These are phyloP conservation scores for Australoheros facetus DNA, from an alignment of 2,797 vertebrate species.

Conservation along the genomic window DNA sequence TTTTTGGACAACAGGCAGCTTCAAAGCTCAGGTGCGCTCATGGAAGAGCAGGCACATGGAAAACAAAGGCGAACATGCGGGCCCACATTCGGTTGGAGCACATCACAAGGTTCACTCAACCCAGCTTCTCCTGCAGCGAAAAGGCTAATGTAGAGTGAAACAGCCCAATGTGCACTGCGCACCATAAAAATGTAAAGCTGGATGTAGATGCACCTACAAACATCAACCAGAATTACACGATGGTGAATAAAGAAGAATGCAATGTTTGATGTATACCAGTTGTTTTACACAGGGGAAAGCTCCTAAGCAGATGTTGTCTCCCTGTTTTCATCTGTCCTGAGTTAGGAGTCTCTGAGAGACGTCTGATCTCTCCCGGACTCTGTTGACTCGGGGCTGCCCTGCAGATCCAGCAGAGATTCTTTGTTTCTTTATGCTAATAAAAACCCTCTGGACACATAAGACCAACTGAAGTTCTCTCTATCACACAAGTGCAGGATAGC, in stretches of 20 bases:
- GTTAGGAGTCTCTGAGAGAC: slow-evolving; percentile 67
- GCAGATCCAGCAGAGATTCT: slow-evolving; percentile 54
- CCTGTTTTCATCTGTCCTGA: slow-evolving; percentile 74
- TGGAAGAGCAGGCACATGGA: slow-evolving; percentile 81
- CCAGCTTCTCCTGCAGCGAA: slow-evolving; percentile 59
- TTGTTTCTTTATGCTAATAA: slow-evolving; percentile 72
- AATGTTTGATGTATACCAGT: slow-evolving; percentile 25
- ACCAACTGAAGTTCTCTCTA: slow-evolving; percentile 13
- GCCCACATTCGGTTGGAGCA: slow-evolving; percentile 62
- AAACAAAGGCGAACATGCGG: slow-evolving; percentile 72
- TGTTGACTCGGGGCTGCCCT: slow-evolving; percentile 74
- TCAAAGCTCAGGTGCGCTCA: slow-evolving; percentile 83
- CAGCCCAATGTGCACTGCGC: slow-evolving; percentile 46
- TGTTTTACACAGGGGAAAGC: slow-evolving; percentile 21
- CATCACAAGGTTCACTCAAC: slow-evolving; percentile 74
- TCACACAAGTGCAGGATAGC: slow-evolving; percentile 5
- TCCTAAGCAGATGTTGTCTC: slow-evolving; percentile 56
- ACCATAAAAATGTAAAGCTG: slow-evolving; percentile 45
- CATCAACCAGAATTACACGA: slow-evolving; percentile 7
- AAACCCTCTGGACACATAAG: slow-evolving; percentile 70
- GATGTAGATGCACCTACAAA: slow-evolving; percentile 27
- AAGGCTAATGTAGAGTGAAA: slow-evolving; percentile 77
- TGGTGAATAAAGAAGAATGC: slow-evolving; percentile 25
- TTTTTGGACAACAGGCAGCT: slow-evolving; percentile 54
- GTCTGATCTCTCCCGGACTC: slow-evolving; percentile 61